These are phyloP conservation scores for Meloe dianella DNA, from an alignment of 2,888 invertebrate species.

Conservation along the genomic window DNA sequence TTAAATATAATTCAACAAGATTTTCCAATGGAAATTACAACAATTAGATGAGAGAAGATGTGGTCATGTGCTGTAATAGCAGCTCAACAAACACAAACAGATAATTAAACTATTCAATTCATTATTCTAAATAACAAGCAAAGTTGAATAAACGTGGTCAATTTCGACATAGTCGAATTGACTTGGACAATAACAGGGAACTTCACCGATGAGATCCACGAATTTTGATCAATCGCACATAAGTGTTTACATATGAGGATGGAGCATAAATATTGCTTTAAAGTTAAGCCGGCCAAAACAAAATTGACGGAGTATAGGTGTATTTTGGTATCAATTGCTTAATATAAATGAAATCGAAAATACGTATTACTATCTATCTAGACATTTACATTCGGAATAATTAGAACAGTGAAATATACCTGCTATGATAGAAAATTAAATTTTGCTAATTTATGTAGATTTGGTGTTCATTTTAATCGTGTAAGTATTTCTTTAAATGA, in stretches of 20 bases:
- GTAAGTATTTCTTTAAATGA: too few species aligned
- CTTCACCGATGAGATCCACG: too few species aligned
- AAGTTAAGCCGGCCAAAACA: neutral
- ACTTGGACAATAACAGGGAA: neutral
- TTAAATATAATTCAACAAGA: neutral
- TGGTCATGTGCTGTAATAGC: slow-evolving; percentile 4
- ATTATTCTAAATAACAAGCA: neutral
- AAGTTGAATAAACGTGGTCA: neutral
- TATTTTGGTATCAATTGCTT: neutral
- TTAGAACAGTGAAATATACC: neutral
- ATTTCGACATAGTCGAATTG: neutral
- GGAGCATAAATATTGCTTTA: neutral
- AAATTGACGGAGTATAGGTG: neutral
- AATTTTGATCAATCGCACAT: too few species aligned
- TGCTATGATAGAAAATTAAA: neutral
- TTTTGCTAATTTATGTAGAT: neutral
- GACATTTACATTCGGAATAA: neutral
- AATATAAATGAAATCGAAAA: neutral
- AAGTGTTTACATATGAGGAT: too few species aligned
- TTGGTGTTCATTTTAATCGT: slow-evolving; percentile 1
- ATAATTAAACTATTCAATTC: neutral
- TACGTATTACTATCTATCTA: neutral
- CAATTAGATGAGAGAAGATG: neutral
- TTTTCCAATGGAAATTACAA: neutral
- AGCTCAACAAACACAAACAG: neutral